A percentile compares a stretch with the other conserved stretches of the same genome.
Conservation (phyloP, 2,888 invertebrate species). For the Icerya purchasi region DNA sequence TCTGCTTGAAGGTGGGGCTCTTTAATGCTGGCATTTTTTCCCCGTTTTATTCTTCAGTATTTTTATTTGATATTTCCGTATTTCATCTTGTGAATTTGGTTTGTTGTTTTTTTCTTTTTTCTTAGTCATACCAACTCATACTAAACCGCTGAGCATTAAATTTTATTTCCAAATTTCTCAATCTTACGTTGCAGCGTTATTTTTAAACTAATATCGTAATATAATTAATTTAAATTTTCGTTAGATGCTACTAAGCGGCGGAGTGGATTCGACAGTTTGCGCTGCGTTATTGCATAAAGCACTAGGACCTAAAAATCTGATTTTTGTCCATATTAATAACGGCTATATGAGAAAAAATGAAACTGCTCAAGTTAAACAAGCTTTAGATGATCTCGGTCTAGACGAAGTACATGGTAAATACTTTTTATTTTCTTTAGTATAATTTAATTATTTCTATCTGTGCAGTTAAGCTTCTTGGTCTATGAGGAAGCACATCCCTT, state of each 20-base stretch:
- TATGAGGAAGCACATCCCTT: too few relatives aligned
- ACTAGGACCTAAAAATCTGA: conserved; percentile 68
- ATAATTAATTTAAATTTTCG: background rate
- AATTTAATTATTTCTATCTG: background rate
- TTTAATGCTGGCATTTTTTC: too few relatives aligned
- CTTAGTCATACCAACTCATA: background rate
- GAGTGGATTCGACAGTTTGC: conserved; percentile 99
- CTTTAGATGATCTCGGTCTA: conserved; percentile 59
- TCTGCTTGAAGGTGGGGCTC: too few relatives aligned
- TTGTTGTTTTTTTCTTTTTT: conserved; percentile 3
- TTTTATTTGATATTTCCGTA: too few relatives aligned
- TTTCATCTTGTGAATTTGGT: too few relatives aligned
- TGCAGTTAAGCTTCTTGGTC: background rate
- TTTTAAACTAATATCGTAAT: too few relatives aligned
- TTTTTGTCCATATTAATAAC: conserved; percentile 94
- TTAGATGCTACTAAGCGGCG: conserved; percentile 68
- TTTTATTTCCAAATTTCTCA: too few relatives aligned
- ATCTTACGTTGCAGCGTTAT: too few relatives aligned
- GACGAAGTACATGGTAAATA: conserved; percentile 39
- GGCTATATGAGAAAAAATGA: conserved; percentile 97
- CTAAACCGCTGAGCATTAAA: too few relatives aligned
- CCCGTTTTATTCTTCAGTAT: too few relatives aligned
- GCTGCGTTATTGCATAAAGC: conserved; percentile 84
- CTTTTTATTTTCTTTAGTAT: background rate
- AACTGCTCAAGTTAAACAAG: conserved; percentile 66